Base-by-base conservation (phyloP, 2,888 invertebrate species). In the Camptogramma bilineatum region DNA sequence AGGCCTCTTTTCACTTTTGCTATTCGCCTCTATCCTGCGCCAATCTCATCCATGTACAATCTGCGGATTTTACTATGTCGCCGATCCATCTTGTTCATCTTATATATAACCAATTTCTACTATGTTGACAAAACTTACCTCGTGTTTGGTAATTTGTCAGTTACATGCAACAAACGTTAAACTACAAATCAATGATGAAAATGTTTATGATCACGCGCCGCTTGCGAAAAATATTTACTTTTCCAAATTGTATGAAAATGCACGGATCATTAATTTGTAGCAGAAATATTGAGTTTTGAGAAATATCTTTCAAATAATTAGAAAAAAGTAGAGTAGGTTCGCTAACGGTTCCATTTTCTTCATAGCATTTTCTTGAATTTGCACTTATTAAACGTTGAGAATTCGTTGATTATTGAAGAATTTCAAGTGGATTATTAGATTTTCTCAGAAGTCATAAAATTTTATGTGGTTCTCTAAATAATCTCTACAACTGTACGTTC, bases 211-310 rank as follows among this genome's bases (percentile, higher is more conserved):
- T 65, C 64, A 57, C 46, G 59, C 39, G 57, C 56, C 66, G 66
- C 59, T 61, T 64, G 62, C 57, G 19, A 57, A 67, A 66, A 69
- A 69, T 70, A 69, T 73, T 71, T 73, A 69, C 66, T 54, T 64
- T 63, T 54, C 28, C 52, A 66, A 67, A 68, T 63, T 65, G 60
- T 66, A 65, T 58, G 52, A 59, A 64, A 58, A 69, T 68, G 52
- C 59, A 69, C 46, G 44, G 50, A 53, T 44, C 48, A 57, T 66
- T 64, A 53, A 65, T 63, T 58, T 61, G 42, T 39, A 60, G 44
- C 60, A 46, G 46, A 48, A 51, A 52, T 61, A 48, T 63, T 51
- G 48, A 48, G 31, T 24, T 10, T n/a, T 53, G 24, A n/a, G 44
- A 44, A 44, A 39, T 2, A 13, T 13, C 2, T 13, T 39, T 13